A percentile compares a stretch with the other conserved stretches of the same genome.
These are phyloP conservation scores for Polyodon spathula DNA, from an alignment of 2,113 vertebrate genomes.

Conservation along the genomic window DNA sequence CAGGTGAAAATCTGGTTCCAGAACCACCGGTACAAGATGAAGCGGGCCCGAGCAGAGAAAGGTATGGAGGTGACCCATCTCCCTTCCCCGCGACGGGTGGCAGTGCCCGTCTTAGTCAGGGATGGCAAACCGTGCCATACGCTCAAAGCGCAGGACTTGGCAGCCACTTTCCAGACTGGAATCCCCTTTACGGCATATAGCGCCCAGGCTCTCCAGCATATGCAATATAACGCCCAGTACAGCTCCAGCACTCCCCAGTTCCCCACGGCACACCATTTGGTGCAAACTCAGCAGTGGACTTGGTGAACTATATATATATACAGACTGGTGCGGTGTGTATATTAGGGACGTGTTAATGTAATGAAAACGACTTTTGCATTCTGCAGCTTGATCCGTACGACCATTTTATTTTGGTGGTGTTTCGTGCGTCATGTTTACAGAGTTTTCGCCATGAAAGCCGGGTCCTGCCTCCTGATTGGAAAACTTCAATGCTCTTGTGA, in stretches of 20 bases:
- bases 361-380: slow-evolving; percentile 61
- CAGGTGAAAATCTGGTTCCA: slow-evolving; percentile 97
- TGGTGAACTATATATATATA: slow-evolving; percentile 58
- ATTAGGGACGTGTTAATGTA: slow-evolving; percentile 36
- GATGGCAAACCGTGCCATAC: slow-evolving; percentile 97
- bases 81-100: slow-evolving; percentile 91
- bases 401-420: slow-evolving; percentile 64
- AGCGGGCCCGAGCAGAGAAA: slow-evolving; percentile 94
- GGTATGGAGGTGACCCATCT: slow-evolving; percentile 98
- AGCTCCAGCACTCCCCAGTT: slow-evolving; percentile 87
- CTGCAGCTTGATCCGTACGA: slow-evolving; percentile 63
- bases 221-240: slow-evolving; percentile 98
- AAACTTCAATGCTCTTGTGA: slow-evolving; percentile 79
- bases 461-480: slow-evolving; percentile 69
- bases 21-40: slow-evolving; percentile 95
- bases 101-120: slow-evolving; percentile 94
- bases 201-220: slow-evolving; percentile 93
- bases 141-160: slow-evolving; percentile 98
- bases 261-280: slow-evolving; percentile 89
- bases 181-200: slow-evolving; percentile 96
- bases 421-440: slow-evolving; percentile 87
- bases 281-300: slow-evolving; percentile 95
- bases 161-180: slow-evolving; percentile 92
- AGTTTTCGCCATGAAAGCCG: slow-evolving; percentile 75
- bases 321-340: slow-evolving; percentile 33